Conservation (phyloP, 2,797 vertebrate species). For the Geotrypetes seraphini region DNA sequence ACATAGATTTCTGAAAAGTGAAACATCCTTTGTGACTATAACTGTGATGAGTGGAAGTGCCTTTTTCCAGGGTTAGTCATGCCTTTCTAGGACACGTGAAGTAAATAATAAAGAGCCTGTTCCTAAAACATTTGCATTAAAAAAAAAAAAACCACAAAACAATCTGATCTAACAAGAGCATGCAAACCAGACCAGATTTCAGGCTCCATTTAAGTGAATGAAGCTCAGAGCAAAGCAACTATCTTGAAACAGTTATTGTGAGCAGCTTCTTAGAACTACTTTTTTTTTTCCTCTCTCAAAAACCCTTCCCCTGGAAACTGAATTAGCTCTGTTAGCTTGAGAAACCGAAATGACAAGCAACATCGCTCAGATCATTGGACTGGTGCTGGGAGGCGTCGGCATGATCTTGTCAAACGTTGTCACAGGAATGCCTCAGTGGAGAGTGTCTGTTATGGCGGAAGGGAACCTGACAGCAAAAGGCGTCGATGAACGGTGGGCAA, state of each 20-base stretch:
- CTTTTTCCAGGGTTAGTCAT: not conserved
- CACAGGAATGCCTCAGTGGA: slow-evolving; percentile 86
- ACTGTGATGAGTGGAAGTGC: not conserved
- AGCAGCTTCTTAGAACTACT: too few species aligned
- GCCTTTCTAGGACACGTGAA: not conserved
- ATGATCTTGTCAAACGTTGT: slow-evolving; percentile 64
- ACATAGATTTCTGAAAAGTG: too few species aligned
- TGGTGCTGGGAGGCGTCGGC: slow-evolving; percentile 63
- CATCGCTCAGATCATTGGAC: slow-evolving; percentile 59
- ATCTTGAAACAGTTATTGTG: too few species aligned
- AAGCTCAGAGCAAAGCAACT: too few species aligned
- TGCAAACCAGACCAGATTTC: too few species aligned
- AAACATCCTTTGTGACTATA: too few species aligned
- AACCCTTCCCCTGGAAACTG: not conserved
- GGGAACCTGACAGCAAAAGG: slow-evolving; percentile 81
- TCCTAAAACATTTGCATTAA: not conserved
- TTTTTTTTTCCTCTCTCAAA: not conserved
- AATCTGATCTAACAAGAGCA: not conserved
- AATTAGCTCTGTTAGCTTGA: too few species aligned
- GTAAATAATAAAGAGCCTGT: not conserved
- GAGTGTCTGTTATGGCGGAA: slow-evolving; percentile 76
- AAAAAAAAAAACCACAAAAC: too few species aligned
- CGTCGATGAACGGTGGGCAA: not conserved
- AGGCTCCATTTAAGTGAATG: too few species aligned
- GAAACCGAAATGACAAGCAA: slow-evolving; percentile 35